Evolutionary conservation across 2,888 invertebrate genomes (phyloP).

Genomic region (Hydriomena furcata): DNA sequence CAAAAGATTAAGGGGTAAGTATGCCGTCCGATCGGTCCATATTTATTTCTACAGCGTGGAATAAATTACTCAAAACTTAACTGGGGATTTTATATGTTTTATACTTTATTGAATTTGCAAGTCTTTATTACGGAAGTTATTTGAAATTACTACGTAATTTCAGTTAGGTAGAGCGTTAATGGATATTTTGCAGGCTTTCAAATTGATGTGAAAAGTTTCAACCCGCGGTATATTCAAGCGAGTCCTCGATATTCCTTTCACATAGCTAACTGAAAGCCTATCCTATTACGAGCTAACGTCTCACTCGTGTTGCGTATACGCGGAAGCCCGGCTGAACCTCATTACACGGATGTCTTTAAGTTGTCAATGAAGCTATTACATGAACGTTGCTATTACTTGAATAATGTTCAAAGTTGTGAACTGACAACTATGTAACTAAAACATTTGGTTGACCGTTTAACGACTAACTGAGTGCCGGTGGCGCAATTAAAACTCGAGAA

Average conservation of each 20-base stretch:
- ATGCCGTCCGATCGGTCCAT: conserved; percentile 68
- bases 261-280: conserved; percentile 15
- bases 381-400: conserved; percentile 4
- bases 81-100: conserved; percentile 55
- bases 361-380: conserved; percentile 19
- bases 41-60: conserved; percentile 68
- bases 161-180: conserved; percentile 9
- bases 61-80: conserved; percentile 78
- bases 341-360: conserved; percentile 18
- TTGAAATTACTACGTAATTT: conserved; percentile 10
- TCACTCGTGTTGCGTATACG: conserved; percentile 18
- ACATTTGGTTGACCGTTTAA: too few relatives aligned
- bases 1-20: conserved; percentile 77
- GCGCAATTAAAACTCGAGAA: too few relatives aligned
- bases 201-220: conserved; percentile 19
- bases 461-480: too few relatives aligned
- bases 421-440: too few relatives aligned
- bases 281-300: conserved; percentile 17
- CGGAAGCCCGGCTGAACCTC: conserved; percentile 15
- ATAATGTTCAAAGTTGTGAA: not conserved
- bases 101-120: conserved; percentile 19
- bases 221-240: conserved; percentile 6
- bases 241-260: conserved; percentile 19
- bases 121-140: conserved; percentile 17
- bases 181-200: conserved; percentile 15